Percentiles rank a stretch among this genome's conserved stretches.
phyloP scores from a whole-genome alignment of 2,888 invertebrate species.

The Tachina lurida region DNA sequence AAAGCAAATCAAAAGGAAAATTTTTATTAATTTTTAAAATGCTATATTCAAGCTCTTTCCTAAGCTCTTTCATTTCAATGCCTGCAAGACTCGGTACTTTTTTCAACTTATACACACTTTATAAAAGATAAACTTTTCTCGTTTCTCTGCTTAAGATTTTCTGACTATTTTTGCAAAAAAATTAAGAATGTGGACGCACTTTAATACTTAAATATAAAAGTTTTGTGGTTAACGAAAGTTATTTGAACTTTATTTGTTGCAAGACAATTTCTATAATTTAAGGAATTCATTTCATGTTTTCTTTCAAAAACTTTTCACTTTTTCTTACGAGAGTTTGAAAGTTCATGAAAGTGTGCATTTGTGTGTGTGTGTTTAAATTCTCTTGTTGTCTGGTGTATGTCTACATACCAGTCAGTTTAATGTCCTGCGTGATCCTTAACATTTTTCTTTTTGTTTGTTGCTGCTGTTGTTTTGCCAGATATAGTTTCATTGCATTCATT shows the following conservation, averaged over 20 bases:
- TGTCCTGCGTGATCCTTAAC: slow-evolving; percentile 66
- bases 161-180: not conserved
- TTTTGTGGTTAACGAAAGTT: slow-evolving; percentile 10
- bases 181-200: slow-evolving; percentile 19
- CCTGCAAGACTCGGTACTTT: no score
- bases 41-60: no score
- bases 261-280: slow-evolving; percentile 30
- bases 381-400: slow-evolving; percentile 39
- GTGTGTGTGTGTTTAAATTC: not conserved
- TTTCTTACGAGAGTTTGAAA: slow-evolving; percentile 33
- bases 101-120: no score
- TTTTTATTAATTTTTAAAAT: no score
- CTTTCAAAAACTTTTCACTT: slow-evolving; percentile 55
- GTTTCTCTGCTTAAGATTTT: no score
- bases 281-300: slow-evolving; percentile 32
- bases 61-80: no score
- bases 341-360: slow-evolving; percentile 50
- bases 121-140: no score
- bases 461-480: slow-evolving; percentile 18
- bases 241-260: slow-evolving; percentile 44
- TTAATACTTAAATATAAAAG: not conserved
- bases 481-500: slow-evolving; percentile 40
- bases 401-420: slow-evolving; percentile 59
- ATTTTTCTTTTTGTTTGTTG: slow-evolving; percentile 48
- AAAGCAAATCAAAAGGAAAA: no score